Percentiles rank a stretch among this genome's conserved stretches.
These are phyloP conservation scores for Glomeris marginata DNA, from an alignment of 2,888 invertebrate genomes.

Conservation along the genomic window DNA sequence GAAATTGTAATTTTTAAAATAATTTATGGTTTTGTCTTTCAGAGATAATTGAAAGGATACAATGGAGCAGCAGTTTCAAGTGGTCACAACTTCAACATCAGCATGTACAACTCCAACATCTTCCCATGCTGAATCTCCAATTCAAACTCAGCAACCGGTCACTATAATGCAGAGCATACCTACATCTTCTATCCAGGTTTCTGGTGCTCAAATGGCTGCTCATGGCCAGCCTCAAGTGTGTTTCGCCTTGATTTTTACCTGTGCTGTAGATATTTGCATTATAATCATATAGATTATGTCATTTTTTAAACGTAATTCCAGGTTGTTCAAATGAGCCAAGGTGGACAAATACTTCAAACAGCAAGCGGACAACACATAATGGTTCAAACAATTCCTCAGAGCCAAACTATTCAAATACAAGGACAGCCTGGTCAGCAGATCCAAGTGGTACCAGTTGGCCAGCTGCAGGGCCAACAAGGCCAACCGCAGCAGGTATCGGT, in stretches of 20 bases:
- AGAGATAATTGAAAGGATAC: not conserved
- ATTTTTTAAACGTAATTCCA: conserved; percentile 26
- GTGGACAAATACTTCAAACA: conserved; percentile 18
- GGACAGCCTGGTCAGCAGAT: conserved; percentile 46
- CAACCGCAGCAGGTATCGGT: conserved; percentile 12
- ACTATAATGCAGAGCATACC: conserved; percentile 18
- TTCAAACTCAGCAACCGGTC: conserved; percentile 13
- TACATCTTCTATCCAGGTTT: conserved; percentile 16
- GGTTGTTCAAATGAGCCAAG: conserved; percentile 18
- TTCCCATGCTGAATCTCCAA: conserved; percentile 11
- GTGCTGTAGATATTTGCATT: too few species aligned
- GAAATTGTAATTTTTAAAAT: not conserved
- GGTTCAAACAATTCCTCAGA: conserved; percentile 48
- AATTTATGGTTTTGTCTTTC: not conserved
- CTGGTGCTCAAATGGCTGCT: conserved; percentile 15
- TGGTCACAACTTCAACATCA: conserved; percentile 9
- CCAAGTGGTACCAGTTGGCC: conserved; percentile 50
- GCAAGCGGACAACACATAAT: conserved; percentile 43
- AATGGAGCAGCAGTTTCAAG: conserved; percentile 19
- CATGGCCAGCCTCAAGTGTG: conserved; percentile 33
- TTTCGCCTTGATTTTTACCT: too few species aligned
- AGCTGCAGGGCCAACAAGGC: conserved; percentile 14
- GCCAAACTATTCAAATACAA: conserved; percentile 37
- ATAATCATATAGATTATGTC: conserved; percentile 18
- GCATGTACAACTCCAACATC: conserved; percentile 14